Evolutionary conservation across 1,140 invertebrate genomes (phyloP), one percentile per base, ranked within the genome.

Genomic region (Araneus ventricosus): DNA sequence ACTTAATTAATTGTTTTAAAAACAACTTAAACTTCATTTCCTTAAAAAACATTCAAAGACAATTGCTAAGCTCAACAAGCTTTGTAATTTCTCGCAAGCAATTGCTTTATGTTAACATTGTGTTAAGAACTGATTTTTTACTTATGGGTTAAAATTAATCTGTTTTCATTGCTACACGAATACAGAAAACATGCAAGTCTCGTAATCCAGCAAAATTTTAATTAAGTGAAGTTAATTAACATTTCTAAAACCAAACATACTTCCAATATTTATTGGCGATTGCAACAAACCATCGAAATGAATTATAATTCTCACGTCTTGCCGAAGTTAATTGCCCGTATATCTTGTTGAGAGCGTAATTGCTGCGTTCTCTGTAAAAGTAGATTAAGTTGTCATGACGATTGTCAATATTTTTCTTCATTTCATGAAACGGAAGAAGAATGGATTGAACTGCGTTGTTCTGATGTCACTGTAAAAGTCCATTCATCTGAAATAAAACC

Each of bases 321-420:
- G 3, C 67, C 34, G 3, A 75, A 75, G 70, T 75, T 75, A 75
- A 75, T 75, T 75, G 70, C 27, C 34, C 14, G 70, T 75, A 75
- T 75, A 75, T 75, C 70, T 75, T 75, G 17, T 22, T 75, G 70
- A 75, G 34, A 75, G 37, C 70, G 5, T 37, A 75, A 75, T 75
- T 75, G 17, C 17, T 20, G n/a, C 7, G 30, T 20, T 20, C 27
- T 5, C 10, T 30, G 14, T 37, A 22, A 37, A 22, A 75, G 17
- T 34, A 75, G 34, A 37, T 75, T 75, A 37, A 37, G 70, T 75
- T 75, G 70, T 75, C 70, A 75, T 75, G 70, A n/a, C 34, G 30
- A 75, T 20, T 75, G 30, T 34, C 34, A 37, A 34, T 75, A 20
- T 34, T 75, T 75, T 24, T 34, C 4, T 4, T 4, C 10, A 37